Percentiles rank a stretch among this genome's conserved stretches.
phyloP scores from a whole-genome alignment of 1,140 invertebrate genomes.

The Macrostomum lignano region DNA sequence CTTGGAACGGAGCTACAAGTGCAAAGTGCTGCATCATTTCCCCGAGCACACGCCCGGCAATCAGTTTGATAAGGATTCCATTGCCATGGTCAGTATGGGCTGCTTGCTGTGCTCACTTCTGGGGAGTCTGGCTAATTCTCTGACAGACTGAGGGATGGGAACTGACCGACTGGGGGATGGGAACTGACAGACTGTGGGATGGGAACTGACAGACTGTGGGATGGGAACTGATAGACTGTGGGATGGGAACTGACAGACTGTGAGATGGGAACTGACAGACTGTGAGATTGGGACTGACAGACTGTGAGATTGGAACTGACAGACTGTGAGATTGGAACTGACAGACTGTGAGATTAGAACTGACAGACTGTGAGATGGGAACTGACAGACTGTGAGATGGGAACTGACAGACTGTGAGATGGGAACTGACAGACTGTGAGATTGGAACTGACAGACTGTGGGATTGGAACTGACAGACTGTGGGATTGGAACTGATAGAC shows the following conservation, averaged over 20 bases:
- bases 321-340: no score
- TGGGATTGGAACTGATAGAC: no score
- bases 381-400: no score
- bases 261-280: no score
- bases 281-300: no score
- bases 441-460: no score
- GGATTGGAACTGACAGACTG: no score
- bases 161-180: conserved; percentile 2
- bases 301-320: no score
- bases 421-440: no score
- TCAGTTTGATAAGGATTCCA: conserved; percentile 68
- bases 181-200: background rate
- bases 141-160: background rate
- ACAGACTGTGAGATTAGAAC: no score
- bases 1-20: conserved; percentile 66
- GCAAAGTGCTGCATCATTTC: conserved; percentile 68
- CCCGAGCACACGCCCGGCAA: conserved; percentile 61
- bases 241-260: background rate
- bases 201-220: background rate
- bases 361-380: no score
- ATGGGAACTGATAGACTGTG: conserved; percentile 6
- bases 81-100: conserved; percentile 47
- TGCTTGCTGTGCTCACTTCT: background rate
- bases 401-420: no score
- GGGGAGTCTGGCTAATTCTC: conserved; percentile 3